Base-by-base conservation (phyloP, 2,113 vertebrate species). In the Gallinago paraguaiae region DNA sequence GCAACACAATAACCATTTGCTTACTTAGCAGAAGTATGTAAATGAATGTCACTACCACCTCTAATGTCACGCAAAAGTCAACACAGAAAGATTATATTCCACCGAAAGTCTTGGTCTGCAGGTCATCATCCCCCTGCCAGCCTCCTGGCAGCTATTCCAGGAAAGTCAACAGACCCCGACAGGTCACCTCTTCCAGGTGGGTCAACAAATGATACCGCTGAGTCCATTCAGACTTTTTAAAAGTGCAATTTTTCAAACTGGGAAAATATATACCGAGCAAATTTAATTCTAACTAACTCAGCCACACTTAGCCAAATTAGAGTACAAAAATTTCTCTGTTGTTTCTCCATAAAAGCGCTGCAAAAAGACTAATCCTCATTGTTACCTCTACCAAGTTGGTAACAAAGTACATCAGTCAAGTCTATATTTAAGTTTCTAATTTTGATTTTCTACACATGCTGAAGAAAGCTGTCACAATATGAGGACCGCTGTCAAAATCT, bases 21-120 rank as follows among this genome's bases (percentile, higher is more conserved):
- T 96, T 92, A 69, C 65, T 94, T 84, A 92, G 50, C 53, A 69
- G 16, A 91, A 53, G 80, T 54, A 83, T 90, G 92, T 82, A 93
- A 95, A 94, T 82, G 69, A 90, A 96, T 94, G 92, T 93, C 96
- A 94, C 83, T 79, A 67, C 77, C 88, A 94, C 91, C 91, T 89
- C 57, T 89, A 96, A 92, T 89, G 83, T 95, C 94, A 97, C 35
- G 14, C 91, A 69, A 96, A 97, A 97, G 92, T 97, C 95, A 96
- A 97, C 94, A 97, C 50, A 91, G 70, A 90, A 97, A 96, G 97
- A 96, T 97, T 96, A 93, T 95, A 97, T 93, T 97, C 96, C 95
- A 97, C 77, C 82, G 93, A 94, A 94, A 97, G 68, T 95, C 95
- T 97, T 97, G 92, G 81, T 84, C 96, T 96, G 91, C 82, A 91